Evolutionary conservation across 2,888 invertebrate species (phyloP), one percentile per base, ranked within the genome.

Genomic region (Tipula helvola): DNA sequence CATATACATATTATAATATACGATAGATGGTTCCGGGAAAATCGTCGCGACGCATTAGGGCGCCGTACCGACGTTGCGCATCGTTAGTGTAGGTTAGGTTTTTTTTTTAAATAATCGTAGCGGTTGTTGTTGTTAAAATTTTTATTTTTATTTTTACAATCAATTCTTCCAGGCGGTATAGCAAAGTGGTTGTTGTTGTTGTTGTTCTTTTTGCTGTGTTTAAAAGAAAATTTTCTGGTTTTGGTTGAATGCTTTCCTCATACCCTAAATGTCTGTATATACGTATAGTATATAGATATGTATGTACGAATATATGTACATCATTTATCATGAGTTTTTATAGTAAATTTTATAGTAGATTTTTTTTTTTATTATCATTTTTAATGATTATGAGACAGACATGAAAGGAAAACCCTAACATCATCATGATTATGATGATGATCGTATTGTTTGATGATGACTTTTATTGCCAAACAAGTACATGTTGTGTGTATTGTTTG

Each of bases 31-130:
- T 86, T 86, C 86, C 86, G 86, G 86, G 86, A 86, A 86, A 86
- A 86, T 47, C 86, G 86, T 86, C 86, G 86, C 86, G 86, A 86
- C 89, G 88, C 88, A 88, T 88, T 87, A 88, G 87, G 88, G 88
- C 89, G 88, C 88, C 88, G 88, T 88, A 88, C 88, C 88, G 88
- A 89, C 88, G 88, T 88, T 89, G 89, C 88, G 89, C 88, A 89
- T 88, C 88, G 88, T 89, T 89, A 89, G 88, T 88, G 87, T 89
- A 89, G 89, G 89, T 89, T 89, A 89, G 89, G 84, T 84, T 84
- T 84, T 39, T 39, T 84, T 39, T n/a, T 84, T n/a, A 71, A 28
- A 71, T 8, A 71, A 8, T 71, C 71, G 71, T 71, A 10, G 71
- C 71, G 71, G 28, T 71, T 71, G 10, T 71, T 71, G 36, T 41